phyloP scores from a whole-genome alignment of 2,113 vertebrate species.

The Pedetes capensis region DNA sequence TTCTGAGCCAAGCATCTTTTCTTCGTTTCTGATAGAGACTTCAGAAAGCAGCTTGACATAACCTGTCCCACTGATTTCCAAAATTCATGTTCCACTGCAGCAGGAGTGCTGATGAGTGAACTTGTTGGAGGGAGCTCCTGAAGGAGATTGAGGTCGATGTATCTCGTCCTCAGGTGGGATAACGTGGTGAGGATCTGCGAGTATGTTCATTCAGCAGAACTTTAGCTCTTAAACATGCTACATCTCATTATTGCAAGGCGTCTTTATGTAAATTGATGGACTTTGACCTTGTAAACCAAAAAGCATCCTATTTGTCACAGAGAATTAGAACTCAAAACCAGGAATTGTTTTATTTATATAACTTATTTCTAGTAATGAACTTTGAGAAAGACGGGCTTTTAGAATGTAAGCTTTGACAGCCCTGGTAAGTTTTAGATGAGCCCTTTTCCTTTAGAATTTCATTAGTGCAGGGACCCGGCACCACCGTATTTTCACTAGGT shows the following conservation, averaged over 20 bases:
- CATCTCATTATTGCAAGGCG: neutral
- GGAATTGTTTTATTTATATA: neutral
- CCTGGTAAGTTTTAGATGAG: neutral
- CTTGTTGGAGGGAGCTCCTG: neutral
- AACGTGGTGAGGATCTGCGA: neutral
- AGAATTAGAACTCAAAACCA: neutral
- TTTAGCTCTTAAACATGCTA: neutral
- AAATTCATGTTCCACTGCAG: neutral
- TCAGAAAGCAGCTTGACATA: neutral
- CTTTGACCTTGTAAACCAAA: neutral
- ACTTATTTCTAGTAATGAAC: neutral
- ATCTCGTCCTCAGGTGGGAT: neutral
- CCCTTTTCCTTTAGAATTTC: neutral
- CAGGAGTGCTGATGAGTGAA: neutral
- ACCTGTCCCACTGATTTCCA: neutral
- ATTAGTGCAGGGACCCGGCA: neutral
- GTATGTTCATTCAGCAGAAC: neutral
- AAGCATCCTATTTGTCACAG: neutral
- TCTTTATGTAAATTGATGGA: neutral
- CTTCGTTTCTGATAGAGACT: neutral
- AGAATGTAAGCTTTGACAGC: neutral
- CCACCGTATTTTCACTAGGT: neutral
- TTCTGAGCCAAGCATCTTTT: neutral
- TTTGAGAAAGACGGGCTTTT: constrained; percentile 1
- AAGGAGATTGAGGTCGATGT: neutral